Evolutionary conservation across 2,888 invertebrate genomes (phyloP).

Genomic region (Philhelius pedissequus): DNA sequence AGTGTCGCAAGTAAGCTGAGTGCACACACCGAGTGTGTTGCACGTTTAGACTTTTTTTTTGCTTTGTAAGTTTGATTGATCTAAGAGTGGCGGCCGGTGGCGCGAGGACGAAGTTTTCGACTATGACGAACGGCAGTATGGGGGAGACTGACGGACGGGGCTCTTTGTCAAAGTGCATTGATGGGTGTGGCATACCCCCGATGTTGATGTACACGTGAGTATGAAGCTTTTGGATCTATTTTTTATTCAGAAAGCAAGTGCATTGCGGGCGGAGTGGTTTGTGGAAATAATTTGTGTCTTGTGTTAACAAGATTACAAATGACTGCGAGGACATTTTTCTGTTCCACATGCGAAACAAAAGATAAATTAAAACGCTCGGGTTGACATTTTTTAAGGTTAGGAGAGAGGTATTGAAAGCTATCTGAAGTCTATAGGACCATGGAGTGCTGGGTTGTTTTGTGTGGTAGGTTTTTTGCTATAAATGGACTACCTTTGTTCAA

Average conservation of each 20-base stretch:
- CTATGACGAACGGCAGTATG: too few relatives aligned
- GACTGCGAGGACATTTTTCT: conserved; percentile 50
- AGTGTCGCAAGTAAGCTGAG: conserved; percentile 53
- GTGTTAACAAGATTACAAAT: conserved; percentile 64
- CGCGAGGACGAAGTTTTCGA: background rate
- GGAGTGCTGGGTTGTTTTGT: background rate
- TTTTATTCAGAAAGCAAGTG: conserved; percentile 41
- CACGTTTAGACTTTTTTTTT: background rate
- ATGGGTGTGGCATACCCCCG: conserved; percentile 41
- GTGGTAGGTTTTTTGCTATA: background rate
- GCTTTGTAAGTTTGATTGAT: conserved; percentile 48
- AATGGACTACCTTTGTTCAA: background rate
- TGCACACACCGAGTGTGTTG: conserved; percentile 8
- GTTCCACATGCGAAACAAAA: conserved; percentile 28
- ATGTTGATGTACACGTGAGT: conserved; percentile 8
- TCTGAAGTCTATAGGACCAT: background rate
- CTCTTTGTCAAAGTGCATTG: conserved; percentile 47
- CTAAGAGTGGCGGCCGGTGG: conserved; percentile 20
- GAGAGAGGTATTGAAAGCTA: background rate
- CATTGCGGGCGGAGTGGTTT: conserved; percentile 18
- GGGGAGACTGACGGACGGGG: background rate
- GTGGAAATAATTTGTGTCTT: conserved; percentile 24
- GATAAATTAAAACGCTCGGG: conserved; percentile 46
- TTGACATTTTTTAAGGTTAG: conserved; percentile 58
- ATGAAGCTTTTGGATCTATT: conserved; percentile 22